Base-by-base conservation (phyloP, 2,888 invertebrate species). In the Petrolisthes cinctipes region DNA sequence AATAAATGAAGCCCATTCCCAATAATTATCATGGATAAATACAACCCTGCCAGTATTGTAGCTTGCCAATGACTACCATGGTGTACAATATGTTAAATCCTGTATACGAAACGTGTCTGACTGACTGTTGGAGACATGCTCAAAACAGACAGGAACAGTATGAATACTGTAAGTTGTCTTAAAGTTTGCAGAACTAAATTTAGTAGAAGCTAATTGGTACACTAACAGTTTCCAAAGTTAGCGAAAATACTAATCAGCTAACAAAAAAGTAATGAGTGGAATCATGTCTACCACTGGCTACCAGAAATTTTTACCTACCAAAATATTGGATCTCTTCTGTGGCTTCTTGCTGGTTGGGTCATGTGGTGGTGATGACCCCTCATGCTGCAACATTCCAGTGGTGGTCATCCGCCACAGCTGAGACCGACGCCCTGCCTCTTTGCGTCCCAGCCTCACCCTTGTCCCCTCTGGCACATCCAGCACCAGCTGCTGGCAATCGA, bases 361-460 rank as follows among this genome's bases (percentile, higher is more conserved):
- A 78, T 93, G 91, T 6, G 94, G 94, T 14, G 93, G 93, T 85
- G 93, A 93, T 80, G 94, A 96, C 89, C 99, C 99, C 93, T 99
- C 98, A 93, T 99, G 99, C 92, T 98, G 96, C 88, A 99, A 94
- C 93, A 97, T 96, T 0, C 97, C 97, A 91, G 95, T 95, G 4
- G 96, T 95, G 54, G 97, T 98, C 95, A 98, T 97, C 61, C 98
- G 94, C 99, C 99, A 99, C 82, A 99, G 93, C 93, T 99, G 99
- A 0, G 96, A 95, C 90, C 97, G 91, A 66, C 91, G 91, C 4
- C 92, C 92, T 17, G 91, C 91, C 90, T 92, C 92, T 90, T 92
- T 89, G 14, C 86, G 83, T 7, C 82, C 89, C 56, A 91, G 61
- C 23, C 79, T 89, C 14, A 91, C 89, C 68, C 89, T 78, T 20